Evolutionary conservation across 2,888 invertebrate genomes (phyloP), one percentile per base, ranked within the genome.

Genomic region (Phalera bucephala): DNA sequence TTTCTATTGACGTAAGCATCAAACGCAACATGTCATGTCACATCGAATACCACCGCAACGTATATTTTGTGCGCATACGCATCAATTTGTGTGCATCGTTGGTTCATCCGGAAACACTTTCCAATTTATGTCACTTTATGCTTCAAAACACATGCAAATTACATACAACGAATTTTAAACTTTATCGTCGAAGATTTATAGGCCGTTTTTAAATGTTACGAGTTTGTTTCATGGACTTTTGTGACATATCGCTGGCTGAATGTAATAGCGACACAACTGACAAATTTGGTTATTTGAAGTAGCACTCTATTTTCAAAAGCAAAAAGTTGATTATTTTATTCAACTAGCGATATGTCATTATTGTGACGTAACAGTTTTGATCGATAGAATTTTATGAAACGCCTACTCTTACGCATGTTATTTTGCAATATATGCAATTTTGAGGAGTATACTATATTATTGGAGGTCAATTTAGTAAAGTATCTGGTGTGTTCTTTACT

Each of bases 81-180:
- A 57, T 57, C 70, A 71, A 77, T 76, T 76, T 71, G 62, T 64
- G 62, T 66, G 78, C 74, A 74, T 75, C 52, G 52, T 75, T 75
- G 59, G 73, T 67, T 13, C 29, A 29, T 17, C 29, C 72, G 82
- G 80, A 80, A 84, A 69, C 72, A 69, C 79, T 81, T 84, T 84
- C 82, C 78, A 81, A 64, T 80, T 72, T 72, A 76, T 79, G 75
- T 74, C 74, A 80, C 68, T 71, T 61, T 72, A 64, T 65, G 73
- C 66, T 64, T 65, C 56, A 64, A 52, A 50, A 56, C 61, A 51
- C 58, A 62, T 31, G 36, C 35, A 40, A 46, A 36, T 23, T 12
- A 33, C 10, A 19, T 31, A n/a, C n/a, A n/a, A n/a, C 51, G 28
- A 4, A 46, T 31, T 36, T 39, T 22, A 26, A 38, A 30, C 42